A percentile compares a stretch with the other conserved stretches of the same genome.
Evolutionary conservation across 2,888 invertebrate species (phyloP).

Genomic region (Drosophila prolongata): DNA sequence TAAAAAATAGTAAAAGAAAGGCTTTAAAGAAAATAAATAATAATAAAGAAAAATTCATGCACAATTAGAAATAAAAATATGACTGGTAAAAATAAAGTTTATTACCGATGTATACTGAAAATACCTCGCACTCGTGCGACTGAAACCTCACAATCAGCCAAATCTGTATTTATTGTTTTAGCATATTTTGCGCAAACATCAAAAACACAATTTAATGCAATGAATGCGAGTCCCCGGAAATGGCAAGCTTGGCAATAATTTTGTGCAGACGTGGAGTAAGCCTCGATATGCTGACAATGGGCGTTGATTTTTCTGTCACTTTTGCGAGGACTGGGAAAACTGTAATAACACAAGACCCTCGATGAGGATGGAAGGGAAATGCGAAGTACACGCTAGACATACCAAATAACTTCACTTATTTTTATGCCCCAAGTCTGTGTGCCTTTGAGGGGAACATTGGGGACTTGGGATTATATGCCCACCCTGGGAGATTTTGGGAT

Average conservation of each 20-base stretch:
- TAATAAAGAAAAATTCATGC: no score
- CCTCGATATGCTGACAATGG: conserved; percentile 77
- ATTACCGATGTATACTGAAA: conserved; percentile 23
- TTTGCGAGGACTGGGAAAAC: conserved; percentile 22
- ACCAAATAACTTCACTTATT: conserved; percentile 75
- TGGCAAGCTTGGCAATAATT: conserved; percentile 33
- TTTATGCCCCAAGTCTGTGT: conserved; percentile 53
- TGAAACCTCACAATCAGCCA: conserved; percentile 30
- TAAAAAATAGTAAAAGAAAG: no score
- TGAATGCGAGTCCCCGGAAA: conserved; percentile 30
- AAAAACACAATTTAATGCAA: conserved; percentile 57
- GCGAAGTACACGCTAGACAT: conserved; percentile 66
- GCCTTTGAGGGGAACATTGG: not conserved
- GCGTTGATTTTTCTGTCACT: conserved; percentile 57
- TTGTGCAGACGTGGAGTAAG: conserved; percentile 20
- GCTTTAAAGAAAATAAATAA: no score
- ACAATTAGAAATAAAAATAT: no score
- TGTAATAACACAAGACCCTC: conserved; percentile 52
- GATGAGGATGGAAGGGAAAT: not conserved
- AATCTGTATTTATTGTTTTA: conserved; percentile 74
- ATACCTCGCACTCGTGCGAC: conserved; percentile 1
- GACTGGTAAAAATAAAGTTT: not conserved
- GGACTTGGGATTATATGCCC: conserved; percentile 3
- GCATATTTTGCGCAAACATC: conserved; percentile 62
- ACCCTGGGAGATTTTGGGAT: conserved; percentile 33